Evolutionary conservation across 2,113 vertebrate species (phyloP).

Genomic region (Danio rerio): DNA sequence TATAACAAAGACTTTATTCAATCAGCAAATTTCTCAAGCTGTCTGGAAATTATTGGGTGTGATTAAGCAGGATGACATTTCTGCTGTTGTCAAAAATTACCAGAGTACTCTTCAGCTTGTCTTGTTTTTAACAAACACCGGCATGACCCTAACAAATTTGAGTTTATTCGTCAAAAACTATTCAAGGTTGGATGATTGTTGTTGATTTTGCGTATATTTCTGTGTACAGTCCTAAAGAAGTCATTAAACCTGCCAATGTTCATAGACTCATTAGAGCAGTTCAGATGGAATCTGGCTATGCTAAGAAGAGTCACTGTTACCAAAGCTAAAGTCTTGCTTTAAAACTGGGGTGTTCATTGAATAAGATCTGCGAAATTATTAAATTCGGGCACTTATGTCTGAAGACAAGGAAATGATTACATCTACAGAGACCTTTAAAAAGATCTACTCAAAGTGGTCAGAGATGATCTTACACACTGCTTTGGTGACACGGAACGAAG

Average conservation of each 20-base stretch:
- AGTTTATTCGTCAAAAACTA: constrained; percentile 52
- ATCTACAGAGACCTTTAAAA: constrained; percentile 14
- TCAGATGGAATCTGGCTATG: constrained; percentile 44
- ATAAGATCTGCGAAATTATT: constrained; percentile 53
- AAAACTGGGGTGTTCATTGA: constrained; percentile 44
- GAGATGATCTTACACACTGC: not conserved
- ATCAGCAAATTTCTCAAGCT: constrained; percentile 42
- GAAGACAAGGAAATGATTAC: not conserved
- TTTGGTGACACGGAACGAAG: not conserved
- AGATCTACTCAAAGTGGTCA: not conserved
- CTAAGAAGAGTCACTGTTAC: constrained; percentile 34
- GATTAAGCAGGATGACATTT: constrained; percentile 41
- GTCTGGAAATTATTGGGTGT: constrained; percentile 47
- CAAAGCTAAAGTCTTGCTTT: constrained; percentile 49
- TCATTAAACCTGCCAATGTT: constrained; percentile 51
- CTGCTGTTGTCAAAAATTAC: constrained; percentile 45
- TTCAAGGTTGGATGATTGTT: constrained; percentile 35
- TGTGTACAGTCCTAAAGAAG: constrained; percentile 44
- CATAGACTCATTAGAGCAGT: constrained; percentile 42
- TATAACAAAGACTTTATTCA: not conserved
- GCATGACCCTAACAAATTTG: constrained; percentile 46
- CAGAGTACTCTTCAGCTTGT: constrained; percentile 45
- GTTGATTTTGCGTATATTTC: constrained; percentile 14
- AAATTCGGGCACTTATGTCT: constrained; percentile 48
- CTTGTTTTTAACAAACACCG: constrained; percentile 52